These are phyloP conservation scores for Drosophila tani DNA, from an alignment of 1,140 invertebrate species.

Conservation along the genomic window DNA sequence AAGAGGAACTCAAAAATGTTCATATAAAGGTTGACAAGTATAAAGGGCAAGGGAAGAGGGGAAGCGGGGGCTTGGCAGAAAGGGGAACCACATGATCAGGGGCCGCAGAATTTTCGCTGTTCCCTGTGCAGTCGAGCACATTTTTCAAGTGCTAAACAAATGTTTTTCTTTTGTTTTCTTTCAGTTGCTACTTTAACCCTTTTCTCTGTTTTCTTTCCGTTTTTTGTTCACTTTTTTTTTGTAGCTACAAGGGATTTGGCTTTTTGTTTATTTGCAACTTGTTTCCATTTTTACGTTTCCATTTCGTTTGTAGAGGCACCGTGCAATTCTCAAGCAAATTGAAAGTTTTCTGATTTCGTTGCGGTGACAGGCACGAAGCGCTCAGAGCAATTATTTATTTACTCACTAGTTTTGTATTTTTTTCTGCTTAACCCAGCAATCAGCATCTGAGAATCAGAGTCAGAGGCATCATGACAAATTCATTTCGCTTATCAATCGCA, in stretches of 20 bases:
- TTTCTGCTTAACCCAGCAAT: slow-evolving; percentile 23
- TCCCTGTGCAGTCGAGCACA: slow-evolving; percentile 51
- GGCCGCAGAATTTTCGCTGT: slow-evolving; percentile 37
- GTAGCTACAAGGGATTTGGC: slow-evolving; percentile 30
- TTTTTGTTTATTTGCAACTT: slow-evolving; percentile 43
- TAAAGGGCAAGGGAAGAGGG: slow-evolving; percentile 4
- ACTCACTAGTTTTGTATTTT: slow-evolving; percentile 6
- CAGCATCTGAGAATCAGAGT: slow-evolving; percentile 29
- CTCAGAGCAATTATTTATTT: slow-evolving; percentile 36
- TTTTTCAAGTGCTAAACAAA: slow-evolving; percentile 67
- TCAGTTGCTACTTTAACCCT: slow-evolving; percentile 26
- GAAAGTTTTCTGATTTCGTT: slow-evolving; percentile 18
- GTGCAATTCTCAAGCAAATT: slow-evolving; percentile 27
- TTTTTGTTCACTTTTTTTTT: slow-evolving; percentile 7
- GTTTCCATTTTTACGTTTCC: slow-evolving; percentile 46
- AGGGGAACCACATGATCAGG: slow-evolving; percentile 43
- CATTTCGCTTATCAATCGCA: slow-evolving; percentile 41
- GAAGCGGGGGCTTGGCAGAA: background rate
- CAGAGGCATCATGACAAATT: slow-evolving; percentile 46
- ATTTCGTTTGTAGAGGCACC: slow-evolving; percentile 23
- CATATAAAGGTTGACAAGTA: slow-evolving; percentile 60
- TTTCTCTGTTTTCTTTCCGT: slow-evolving; percentile 9
- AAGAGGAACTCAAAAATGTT: slow-evolving; percentile 38
- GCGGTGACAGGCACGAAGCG: slow-evolving; percentile 33
- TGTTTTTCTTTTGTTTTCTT: slow-evolving; percentile 49